Conservation (phyloP, 2,888 invertebrate genomes). For the Thymelicus acteon region DNA sequence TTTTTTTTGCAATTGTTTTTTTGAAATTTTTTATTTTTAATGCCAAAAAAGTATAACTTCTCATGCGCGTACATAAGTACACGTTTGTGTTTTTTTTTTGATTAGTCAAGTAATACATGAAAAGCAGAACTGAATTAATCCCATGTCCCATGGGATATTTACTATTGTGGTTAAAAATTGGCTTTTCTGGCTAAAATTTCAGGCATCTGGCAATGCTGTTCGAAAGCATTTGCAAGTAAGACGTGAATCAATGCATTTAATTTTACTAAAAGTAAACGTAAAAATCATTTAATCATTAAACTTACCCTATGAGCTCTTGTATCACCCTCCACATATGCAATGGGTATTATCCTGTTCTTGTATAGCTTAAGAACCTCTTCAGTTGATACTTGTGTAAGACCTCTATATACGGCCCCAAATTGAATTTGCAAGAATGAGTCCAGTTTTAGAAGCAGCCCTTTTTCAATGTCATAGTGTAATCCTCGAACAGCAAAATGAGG, state of each 20-base stretch:
- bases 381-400: conserved; percentile 91
- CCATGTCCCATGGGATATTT: no score
- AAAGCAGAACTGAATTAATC: no score
- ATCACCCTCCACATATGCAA: conserved; percentile 94
- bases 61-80: no score
- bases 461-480: conserved; percentile 98
- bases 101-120: no score
- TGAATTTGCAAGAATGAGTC: conserved; percentile 99
- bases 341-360: conserved; percentile 93
- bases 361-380: conserved; percentile 94
- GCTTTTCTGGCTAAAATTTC: no score
- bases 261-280: background rate
- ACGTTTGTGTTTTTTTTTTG: no score
- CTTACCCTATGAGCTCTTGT: conserved; percentile 89
- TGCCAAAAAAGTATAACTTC: no score
- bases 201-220: no score
- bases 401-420: conserved; percentile 96
- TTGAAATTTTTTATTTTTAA: no score
- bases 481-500: conserved; percentile 98
- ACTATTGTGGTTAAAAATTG: no score
- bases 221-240: no score
- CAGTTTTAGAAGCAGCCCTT: conserved; percentile 95
- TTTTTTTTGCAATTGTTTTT: no score
- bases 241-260: background rate
- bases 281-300: background rate